A percentile compares a stretch with the other conserved stretches of the same genome.
Conservation (phyloP, 1,140 invertebrate genomes). For the Pachypeltis micranthus region DNA sequence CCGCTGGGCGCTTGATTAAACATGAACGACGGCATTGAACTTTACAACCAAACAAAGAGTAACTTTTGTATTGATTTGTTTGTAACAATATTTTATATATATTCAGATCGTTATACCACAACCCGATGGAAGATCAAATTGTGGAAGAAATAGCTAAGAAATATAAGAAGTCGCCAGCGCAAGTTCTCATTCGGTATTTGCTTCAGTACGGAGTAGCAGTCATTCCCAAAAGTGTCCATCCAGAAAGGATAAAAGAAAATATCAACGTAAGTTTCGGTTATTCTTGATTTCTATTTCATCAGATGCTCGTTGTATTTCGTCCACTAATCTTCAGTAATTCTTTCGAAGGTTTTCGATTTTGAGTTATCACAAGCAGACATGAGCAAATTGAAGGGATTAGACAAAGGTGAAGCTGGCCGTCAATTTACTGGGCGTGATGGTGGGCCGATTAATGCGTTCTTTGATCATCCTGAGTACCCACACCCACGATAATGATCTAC, state of each 20-base stretch:
- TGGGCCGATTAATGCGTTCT: too few species aligned
- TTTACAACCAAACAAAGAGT: slow-evolving; percentile 12
- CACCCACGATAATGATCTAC: too few species aligned
- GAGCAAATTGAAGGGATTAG: neutral
- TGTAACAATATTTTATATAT: too few species aligned
- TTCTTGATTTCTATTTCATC: too few species aligned
- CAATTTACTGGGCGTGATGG: too few species aligned
- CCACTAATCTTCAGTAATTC: too few species aligned
- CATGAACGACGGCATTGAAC: too few species aligned
- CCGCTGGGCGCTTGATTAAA: too few species aligned
- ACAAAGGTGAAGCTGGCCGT: neutral
- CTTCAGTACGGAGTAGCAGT: slow-evolving; percentile 58
- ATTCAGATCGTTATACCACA: neutral
- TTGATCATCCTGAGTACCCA: too few species aligned
- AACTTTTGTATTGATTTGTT: too few species aligned
- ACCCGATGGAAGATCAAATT: slow-evolving; percentile 39
- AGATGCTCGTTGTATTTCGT: too few species aligned
- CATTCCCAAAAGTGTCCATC: slow-evolving; percentile 74
- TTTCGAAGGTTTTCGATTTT: slow-evolving; percentile 46
- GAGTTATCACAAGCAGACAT: slow-evolving; percentile 38
- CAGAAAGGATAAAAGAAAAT: slow-evolving; percentile 53
- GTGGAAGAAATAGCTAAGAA: slow-evolving; percentile 54
- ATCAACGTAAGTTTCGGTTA: slow-evolving; percentile 38
- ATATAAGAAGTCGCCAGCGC: slow-evolving; percentile 58
- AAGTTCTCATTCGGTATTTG: slow-evolving; percentile 64